phyloP scores from a whole-genome alignment of 2,888 invertebrate species.

The Epirrhoe tristata region DNA sequence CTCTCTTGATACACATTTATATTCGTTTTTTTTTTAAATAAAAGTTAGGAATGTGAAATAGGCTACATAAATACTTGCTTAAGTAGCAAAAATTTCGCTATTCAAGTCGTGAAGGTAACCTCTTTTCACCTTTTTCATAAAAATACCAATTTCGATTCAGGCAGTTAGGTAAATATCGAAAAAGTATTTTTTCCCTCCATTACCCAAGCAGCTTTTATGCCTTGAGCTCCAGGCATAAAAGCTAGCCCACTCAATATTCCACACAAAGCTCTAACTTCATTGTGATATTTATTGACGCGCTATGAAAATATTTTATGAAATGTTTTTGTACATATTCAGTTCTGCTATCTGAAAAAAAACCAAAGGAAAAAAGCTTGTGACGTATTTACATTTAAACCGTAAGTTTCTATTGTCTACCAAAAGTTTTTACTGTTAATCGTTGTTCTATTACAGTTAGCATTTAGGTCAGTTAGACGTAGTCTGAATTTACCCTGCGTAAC shows the following conservation, averaged over 20 bases:
- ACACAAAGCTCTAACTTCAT: background rate
- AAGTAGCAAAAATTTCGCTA: background rate
- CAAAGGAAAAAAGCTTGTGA: no score
- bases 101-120: background rate
- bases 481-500: background rate
- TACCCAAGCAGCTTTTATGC: slow-evolving; percentile 10
- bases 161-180: slow-evolving; percentile 14
- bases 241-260: slow-evolving; percentile 13
- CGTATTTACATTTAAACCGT: no score
- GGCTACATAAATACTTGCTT: background rate
- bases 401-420: background rate
- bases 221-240: slow-evolving; percentile 4
- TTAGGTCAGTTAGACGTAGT: slow-evolving; percentile 1
- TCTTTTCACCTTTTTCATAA: slow-evolving; percentile 3
- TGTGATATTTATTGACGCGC: background rate
- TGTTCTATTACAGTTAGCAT: background rate
- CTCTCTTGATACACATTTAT: no score
- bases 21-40: no score
- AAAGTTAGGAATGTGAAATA: no score
- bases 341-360: no score
- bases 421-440: background rate
- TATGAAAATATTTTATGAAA: background rate
- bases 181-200: slow-evolving; percentile 15
- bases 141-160: slow-evolving; percentile 16
- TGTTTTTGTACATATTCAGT: background rate